Conservation (phyloP, 2,797 vertebrate genomes). For the Urocyon cinereoargenteus region DNA sequence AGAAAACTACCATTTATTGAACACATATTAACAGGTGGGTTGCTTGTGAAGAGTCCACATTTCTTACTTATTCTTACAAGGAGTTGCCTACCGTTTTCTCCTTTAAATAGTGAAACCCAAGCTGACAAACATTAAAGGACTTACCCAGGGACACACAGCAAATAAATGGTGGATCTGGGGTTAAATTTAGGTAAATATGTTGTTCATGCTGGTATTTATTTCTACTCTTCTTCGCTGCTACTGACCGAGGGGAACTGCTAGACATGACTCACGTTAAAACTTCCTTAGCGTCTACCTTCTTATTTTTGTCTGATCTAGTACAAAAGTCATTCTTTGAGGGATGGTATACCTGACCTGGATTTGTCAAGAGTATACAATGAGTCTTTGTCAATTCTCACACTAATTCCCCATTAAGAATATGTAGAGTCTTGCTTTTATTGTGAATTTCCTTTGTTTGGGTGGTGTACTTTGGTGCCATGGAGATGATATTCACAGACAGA, state of each 20-base stretch:
- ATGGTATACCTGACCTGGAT: background rate
- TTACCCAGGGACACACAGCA: background rate
- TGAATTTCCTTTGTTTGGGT: constrained; percentile 44
- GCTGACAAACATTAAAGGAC: background rate
- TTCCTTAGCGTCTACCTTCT: background rate
- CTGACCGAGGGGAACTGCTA: background rate
- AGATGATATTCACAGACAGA: constrained; percentile 30
- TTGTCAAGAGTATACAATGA: background rate
- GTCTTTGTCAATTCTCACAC: constrained; percentile 17
- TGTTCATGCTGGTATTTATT: background rate
- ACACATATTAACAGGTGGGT: background rate
- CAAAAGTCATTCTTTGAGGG: background rate
- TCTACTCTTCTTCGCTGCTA: background rate
- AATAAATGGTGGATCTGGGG: background rate
- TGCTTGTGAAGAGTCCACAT: background rate
- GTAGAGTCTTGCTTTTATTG: background rate
- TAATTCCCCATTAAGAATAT: background rate
- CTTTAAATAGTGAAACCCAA: background rate
- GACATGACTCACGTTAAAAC: background rate
- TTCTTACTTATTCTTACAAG: background rate
- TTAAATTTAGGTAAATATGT: background rate
- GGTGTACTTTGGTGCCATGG: background rate
- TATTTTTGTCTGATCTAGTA: background rate
- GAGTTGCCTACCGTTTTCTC: background rate
- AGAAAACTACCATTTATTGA: background rate